These are phyloP conservation scores for Scrobipalpa costella DNA, from an alignment of 2,888 invertebrate species.

Conservation along the genomic window DNA sequence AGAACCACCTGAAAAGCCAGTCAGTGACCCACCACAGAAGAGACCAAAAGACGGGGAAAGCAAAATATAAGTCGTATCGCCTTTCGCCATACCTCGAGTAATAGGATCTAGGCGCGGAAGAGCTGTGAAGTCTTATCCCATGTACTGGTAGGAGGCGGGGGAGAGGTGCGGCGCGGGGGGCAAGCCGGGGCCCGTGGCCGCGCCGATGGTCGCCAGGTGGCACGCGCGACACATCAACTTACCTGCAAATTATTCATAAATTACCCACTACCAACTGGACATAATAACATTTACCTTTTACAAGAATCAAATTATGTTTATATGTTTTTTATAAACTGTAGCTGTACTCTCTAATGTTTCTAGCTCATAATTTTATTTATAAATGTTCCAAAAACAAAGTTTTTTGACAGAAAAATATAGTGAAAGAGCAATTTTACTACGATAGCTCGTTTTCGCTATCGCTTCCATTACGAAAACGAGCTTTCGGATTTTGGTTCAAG, in stretches of 20 bases:
- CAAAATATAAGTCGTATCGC: neutral
- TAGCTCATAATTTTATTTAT: no score
- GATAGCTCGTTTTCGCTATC: no score
- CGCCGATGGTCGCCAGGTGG: slow-evolving; percentile 90
- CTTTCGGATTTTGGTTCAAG: neutral
- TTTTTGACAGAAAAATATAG: no score
- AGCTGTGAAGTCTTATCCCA: slow-evolving; percentile 80
- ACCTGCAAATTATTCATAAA: slow-evolving; percentile 70
- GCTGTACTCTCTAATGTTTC: no score
- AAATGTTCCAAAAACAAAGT: no score
- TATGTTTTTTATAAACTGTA: no score
- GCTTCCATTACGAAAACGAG: neutral
- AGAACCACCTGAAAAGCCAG: neutral
- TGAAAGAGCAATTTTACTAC: no score
- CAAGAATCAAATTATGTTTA: no score
- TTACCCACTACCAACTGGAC: neutral
- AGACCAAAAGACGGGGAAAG: neutral
- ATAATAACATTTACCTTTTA: no score
- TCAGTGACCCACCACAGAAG: neutral
- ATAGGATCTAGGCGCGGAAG: slow-evolving; percentile 10
- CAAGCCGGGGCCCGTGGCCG: slow-evolving; percentile 84
- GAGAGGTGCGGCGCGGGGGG: slow-evolving; percentile 91
- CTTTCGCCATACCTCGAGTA: neutral
- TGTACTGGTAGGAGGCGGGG: slow-evolving; percentile 91
- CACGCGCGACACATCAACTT: slow-evolving; percentile 96